Conservation (phyloP, 2,797 vertebrate genomes). For the Meda fulgida region DNA sequence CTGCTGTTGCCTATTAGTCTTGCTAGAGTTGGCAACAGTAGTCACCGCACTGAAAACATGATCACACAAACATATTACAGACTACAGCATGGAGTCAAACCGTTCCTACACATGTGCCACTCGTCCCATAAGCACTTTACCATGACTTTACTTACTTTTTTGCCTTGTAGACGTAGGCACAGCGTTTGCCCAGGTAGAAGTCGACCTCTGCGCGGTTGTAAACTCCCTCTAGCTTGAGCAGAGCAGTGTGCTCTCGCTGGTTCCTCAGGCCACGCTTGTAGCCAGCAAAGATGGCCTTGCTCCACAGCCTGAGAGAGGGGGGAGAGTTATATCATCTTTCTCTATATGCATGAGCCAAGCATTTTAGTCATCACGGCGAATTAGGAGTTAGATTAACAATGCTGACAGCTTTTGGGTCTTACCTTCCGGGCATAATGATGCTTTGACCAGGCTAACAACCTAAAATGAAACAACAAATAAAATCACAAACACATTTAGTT, state of each 20-base stretch:
- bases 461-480: conserved; percentile 60
- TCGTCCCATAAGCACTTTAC: neutral
- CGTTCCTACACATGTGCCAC: neutral
- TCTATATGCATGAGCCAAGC: accelerated
- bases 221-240: conserved; percentile 95
- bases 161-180: conserved; percentile 98
- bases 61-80: neutral
- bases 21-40: no score
- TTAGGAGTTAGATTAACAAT: neutral
- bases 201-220: conserved; percentile 91
- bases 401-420: conserved; percentile 32
- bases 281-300: conserved; percentile 95
- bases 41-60: neutral
- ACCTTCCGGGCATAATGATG: conserved; percentile 91
- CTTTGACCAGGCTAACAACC: conserved; percentile 77
- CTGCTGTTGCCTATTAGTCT: no score
- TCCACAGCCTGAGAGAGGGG: conserved; percentile 87
- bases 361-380: no score
- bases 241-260: conserved; percentile 94
- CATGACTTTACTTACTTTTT: conserved; percentile 86
- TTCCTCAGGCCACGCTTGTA: conserved; percentile 97
- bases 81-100: neutral
- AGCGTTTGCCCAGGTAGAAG: conserved; percentile 96
- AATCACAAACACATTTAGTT: neutral
- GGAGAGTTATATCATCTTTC: neutral